Conservation (phyloP, 2,888 invertebrate genomes). For the Urechis unicinctus region DNA sequence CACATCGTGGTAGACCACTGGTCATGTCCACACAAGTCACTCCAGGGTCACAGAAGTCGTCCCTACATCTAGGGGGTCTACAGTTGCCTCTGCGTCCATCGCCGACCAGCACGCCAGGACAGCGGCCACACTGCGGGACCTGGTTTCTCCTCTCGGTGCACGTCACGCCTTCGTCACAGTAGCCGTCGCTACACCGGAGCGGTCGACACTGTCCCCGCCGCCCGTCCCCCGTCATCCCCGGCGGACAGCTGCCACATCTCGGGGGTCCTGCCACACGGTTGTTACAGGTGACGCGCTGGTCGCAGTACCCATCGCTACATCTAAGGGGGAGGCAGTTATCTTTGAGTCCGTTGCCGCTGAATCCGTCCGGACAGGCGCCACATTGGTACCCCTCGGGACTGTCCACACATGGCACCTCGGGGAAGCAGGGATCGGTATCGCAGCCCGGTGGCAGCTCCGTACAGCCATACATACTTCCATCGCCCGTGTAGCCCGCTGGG, state of each 20-base stretch:
- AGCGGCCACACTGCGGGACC: not conserved
- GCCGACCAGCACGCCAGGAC: not conserved
- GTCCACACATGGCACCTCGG: slow-evolving; percentile 51
- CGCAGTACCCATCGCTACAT: slow-evolving; percentile 31
- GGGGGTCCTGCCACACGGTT: slow-evolving; percentile 11
- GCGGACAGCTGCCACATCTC: slow-evolving; percentile 52
- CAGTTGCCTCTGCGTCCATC: not conserved
- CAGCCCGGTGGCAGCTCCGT: not conserved
- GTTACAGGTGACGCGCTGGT: slow-evolving; percentile 18
- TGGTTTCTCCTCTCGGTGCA: not conserved
- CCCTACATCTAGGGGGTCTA: not conserved
- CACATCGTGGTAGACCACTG: not conserved
- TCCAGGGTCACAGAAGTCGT: not conserved
- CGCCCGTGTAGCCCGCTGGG: slow-evolving; percentile 65
- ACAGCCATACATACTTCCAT: slow-evolving; percentile 57
- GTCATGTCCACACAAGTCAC: not conserved
- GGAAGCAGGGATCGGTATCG: slow-evolving; percentile 65
- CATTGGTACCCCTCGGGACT: slow-evolving; percentile 50
- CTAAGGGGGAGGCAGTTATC: slow-evolving; percentile 6
- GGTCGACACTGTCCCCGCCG: not conserved
- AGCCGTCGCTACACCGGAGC: not conserved
- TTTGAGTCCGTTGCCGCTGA: slow-evolving; percentile 56
- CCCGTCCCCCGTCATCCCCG: slow-evolving; percentile 49
- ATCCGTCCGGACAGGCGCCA: slow-evolving; percentile 33
- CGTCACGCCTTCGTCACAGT: not conserved